Percentiles rank a stretch among this genome's conserved stretches.
These are phyloP conservation scores for Hypocryptadius cinnamomeus DNA, from an alignment of 2,113 vertebrate genomes.

Conservation along the genomic window DNA sequence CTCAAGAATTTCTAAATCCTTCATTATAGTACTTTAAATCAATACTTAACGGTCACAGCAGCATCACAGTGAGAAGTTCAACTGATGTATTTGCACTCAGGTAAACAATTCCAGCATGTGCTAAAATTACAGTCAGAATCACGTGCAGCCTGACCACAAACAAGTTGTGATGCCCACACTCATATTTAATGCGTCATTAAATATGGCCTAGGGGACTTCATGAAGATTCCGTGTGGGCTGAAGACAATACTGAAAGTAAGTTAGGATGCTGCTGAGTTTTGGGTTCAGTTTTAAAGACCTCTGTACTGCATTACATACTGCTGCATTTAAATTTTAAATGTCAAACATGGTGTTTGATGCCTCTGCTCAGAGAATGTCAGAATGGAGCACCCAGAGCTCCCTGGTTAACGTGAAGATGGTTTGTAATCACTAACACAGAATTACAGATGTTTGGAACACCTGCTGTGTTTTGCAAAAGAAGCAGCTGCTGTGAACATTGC, in stretches of 20 bases:
- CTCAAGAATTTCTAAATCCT: background rate
- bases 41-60: background rate
- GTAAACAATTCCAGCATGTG: background rate
- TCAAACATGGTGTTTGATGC: background rate
- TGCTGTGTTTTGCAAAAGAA: background rate
- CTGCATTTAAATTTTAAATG: background rate
- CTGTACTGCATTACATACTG: background rate
- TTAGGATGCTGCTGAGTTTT: background rate
- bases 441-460: background rate
- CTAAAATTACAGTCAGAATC: background rate
- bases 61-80: background rate
- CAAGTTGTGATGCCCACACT: background rate
- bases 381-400: background rate
- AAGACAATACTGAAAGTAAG: background rate
- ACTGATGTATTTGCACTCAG: background rate
- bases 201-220: background rate
- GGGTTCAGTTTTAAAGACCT: background rate
- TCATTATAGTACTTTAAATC: background rate
- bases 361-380: background rate
- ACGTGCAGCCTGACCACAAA: background rate
- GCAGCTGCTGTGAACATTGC: background rate
- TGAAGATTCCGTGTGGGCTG: background rate
- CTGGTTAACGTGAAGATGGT: background rate
- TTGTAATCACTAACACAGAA: background rate
- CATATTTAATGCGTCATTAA: background rate